Conservation (phyloP, 2,888 invertebrate species). For the Loripinus fragilis region DNA sequence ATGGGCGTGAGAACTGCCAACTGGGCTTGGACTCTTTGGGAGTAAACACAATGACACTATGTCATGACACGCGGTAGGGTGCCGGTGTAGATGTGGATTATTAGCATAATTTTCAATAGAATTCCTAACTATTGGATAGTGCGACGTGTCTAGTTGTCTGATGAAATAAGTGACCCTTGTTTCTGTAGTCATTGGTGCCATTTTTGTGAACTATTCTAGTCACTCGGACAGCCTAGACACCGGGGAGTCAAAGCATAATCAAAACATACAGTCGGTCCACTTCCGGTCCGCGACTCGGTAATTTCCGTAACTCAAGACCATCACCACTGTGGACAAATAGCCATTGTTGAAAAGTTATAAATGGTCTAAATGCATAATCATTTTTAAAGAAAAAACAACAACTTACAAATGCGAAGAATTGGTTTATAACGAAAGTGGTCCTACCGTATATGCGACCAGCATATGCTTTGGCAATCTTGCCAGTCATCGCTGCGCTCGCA, state of each 20-base stretch:
- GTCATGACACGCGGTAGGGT: constrained; percentile 69
- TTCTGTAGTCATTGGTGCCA: constrained; percentile 11
- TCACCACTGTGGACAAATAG: neutral
- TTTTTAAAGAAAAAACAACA: no score
- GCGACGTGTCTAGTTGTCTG: constrained; percentile 13
- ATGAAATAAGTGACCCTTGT: neutral
- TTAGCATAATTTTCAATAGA: constrained; percentile 37
- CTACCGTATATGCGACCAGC: no score
- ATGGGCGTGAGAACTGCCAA: constrained; percentile 66
- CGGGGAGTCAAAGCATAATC: constrained; percentile 14
- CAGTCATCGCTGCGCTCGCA: no score
- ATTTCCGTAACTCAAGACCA: neutral
- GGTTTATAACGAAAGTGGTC: no score
- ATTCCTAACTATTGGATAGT: constrained; percentile 35
- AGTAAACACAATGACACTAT: constrained; percentile 70
- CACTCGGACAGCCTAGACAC: neutral
- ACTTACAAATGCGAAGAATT: no score
- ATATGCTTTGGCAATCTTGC: no score
- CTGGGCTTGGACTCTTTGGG: constrained; percentile 70
- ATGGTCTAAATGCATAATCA: no score
- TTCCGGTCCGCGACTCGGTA: neutral
- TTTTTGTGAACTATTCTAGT: constrained; percentile 16
- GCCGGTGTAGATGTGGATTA: neutral
- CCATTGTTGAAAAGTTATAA: no score
- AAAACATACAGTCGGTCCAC: neutral